Percentiles rank a stretch among this genome's conserved stretches.
These are phyloP conservation scores for Oncorhynchus gorbuscha DNA, from an alignment of 2,113 vertebrate species.

Conservation along the genomic window DNA sequence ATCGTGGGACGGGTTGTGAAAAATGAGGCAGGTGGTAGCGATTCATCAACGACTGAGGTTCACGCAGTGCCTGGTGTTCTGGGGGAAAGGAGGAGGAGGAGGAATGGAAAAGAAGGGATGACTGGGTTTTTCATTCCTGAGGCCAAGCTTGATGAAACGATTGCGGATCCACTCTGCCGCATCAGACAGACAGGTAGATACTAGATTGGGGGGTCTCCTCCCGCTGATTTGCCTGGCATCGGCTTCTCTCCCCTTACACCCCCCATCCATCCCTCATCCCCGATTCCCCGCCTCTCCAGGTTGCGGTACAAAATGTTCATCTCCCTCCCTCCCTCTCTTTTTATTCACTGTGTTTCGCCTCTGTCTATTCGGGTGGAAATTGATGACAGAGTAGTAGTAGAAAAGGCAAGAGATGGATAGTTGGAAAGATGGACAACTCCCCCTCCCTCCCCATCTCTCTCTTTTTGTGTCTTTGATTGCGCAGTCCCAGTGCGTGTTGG, in stretches of 20 bases:
- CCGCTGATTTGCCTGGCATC: conserved; percentile 23
- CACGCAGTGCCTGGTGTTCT: conserved; percentile 10
- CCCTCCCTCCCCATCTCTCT: neutral
- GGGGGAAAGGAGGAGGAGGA: conserved; percentile 20
- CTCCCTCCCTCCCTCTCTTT: neutral
- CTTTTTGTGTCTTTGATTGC: neutral
- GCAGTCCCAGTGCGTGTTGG: too few relatives aligned
- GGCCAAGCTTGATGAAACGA: conserved; percentile 52
- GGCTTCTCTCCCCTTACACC: conserved; percentile 18
- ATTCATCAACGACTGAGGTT: conserved; percentile 59
- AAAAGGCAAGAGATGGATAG: conserved; percentile 19
- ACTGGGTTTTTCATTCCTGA: conserved; percentile 35
- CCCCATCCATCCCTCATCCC: conserved; percentile 9
- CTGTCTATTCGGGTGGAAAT: conserved; percentile 29
- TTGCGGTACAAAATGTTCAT: conserved; percentile 14
- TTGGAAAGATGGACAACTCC: conserved; percentile 26
- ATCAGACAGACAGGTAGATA: conserved; percentile 31
- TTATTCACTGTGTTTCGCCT: neutral
- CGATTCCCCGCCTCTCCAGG: conserved; percentile 24
- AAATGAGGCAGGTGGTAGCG: conserved; percentile 60
- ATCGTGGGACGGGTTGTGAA: conserved; percentile 44
- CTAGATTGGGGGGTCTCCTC: conserved; percentile 6
- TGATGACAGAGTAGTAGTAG: conserved; percentile 37
- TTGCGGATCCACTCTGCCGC: conserved; percentile 38
- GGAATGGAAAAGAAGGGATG: conserved; percentile 9